Base-by-base conservation (phyloP, 1,140 invertebrate genomes). In the Helicoverpa zea region DNA sequence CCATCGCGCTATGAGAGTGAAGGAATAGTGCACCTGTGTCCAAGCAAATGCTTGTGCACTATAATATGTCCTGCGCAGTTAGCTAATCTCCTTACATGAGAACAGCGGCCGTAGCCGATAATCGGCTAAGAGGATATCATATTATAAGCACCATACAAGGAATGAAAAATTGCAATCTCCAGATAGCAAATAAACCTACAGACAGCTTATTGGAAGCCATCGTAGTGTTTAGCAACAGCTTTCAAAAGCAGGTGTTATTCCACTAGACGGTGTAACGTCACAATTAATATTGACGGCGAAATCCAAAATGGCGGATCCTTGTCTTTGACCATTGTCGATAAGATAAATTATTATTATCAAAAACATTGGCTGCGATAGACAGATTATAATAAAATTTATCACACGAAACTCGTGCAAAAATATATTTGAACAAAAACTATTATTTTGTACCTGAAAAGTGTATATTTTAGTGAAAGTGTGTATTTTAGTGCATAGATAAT, bases 271-370 rank as follows among this genome's bases (percentile, higher is more conserved):
- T n/a, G 16, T 68, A n/a, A 68, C 64, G 64, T 68, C 43, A 49
- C 10, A 68, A n/a, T 68, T 49, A 43, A 68, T 5, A 49, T 47
- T 66, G 35, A 66, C 30, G 63, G 43, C 16, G 16, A 68, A 23
- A 68, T 68, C 16, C 64, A 68, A 68, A 12, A 68, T 68, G 64
- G 64, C 64, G n/a, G 1, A 49, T 49, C 64, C 43, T 68, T 68
- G 64, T 68, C 43, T 49, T 68, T 68, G 64, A 49, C 64, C 64
- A 16, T 47, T 2, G n/a, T 11, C 10, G 64, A 68, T 68, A 49
- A 68, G 64, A 68, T 68, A 64, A 16, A 43, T 11, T 49, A 12
- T 3, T 47, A 51, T 68, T 43, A 68, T 18, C 35, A 9, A 43
- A 43, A 43, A 43, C 35, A 49, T 49, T 68, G 35, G 35, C 35